phyloP scores from a whole-genome alignment of 2,888 invertebrate genomes.

The Drosophila hamatofila region DNA sequence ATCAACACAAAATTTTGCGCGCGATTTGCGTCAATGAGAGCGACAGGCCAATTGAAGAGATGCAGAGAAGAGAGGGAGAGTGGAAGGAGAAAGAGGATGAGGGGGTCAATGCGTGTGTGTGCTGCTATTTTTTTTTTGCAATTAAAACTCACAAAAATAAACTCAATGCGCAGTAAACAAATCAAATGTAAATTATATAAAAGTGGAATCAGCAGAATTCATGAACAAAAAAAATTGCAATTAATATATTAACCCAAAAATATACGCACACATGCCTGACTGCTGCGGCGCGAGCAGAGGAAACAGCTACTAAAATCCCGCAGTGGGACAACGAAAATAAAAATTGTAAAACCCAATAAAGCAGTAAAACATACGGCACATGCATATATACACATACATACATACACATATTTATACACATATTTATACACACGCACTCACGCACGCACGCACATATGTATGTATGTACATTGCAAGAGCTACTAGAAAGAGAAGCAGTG shows the following conservation, averaged over 20 bases:
- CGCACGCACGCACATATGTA: constrained; percentile 34
- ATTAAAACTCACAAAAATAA: constrained; percentile 71
- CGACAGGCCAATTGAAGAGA: constrained; percentile 24
- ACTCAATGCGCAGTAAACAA: constrained; percentile 65
- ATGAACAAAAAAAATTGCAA: constrained; percentile 50
- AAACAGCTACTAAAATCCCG: constrained; percentile 54
- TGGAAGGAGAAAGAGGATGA: not conserved
- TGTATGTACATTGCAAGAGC: constrained; percentile 33
- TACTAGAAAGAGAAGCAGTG: constrained; percentile 26
- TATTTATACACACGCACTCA: constrained; percentile 21
- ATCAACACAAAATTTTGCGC: constrained; percentile 72
- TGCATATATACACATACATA: constrained; percentile 5
- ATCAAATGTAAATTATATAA: constrained; percentile 67
- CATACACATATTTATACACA: not conserved
- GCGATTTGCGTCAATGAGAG: constrained; percentile 73
- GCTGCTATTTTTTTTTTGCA: constrained; percentile 55
- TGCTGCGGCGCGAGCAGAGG: constrained; percentile 19
- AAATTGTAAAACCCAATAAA: constrained; percentile 65
- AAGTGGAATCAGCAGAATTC: constrained; percentile 30
- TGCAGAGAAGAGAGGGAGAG: not conserved
- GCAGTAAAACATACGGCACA: constrained; percentile 34
- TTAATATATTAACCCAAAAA: constrained; percentile 39
- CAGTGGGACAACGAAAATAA: constrained; percentile 65
- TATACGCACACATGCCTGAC: constrained; percentile 18
- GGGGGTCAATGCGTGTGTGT: constrained; percentile 8